phyloP scores from a whole-genome alignment of 2,888 invertebrate genomes.

The Dastarcus helophoroides region DNA sequence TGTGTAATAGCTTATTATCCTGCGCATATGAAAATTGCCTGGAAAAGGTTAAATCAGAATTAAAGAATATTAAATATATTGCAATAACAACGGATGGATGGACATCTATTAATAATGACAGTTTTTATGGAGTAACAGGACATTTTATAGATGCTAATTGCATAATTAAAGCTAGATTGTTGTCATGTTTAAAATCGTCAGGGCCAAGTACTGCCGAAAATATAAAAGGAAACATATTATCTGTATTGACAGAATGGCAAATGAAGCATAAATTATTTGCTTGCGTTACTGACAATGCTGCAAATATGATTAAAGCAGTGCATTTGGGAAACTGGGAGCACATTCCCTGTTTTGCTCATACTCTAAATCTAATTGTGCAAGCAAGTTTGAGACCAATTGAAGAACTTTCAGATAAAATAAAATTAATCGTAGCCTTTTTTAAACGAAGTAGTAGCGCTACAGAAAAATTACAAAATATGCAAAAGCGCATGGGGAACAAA shows the following conservation, averaged over 20 bases:
- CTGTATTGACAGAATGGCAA: not conserved
- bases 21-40: not conserved
- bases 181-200: not conserved
- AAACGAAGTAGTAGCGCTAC: constrained; percentile 10
- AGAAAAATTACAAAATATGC: constrained; percentile 8
- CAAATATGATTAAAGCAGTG: constrained; percentile 6
- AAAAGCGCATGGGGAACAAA: constrained; percentile 11
- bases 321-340: constrained; percentile 1
- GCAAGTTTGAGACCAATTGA: not conserved
- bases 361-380: constrained; percentile 4
- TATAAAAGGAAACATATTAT: not conserved
- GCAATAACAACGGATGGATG: constrained; percentile 6
- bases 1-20: constrained; percentile 1
- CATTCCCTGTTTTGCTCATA: constrained; percentile 7
- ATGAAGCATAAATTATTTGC: constrained; percentile 1
- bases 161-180: constrained; percentile 1
- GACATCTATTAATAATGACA: constrained; percentile 6
- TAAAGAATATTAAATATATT: not conserved
- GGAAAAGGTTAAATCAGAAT: not conserved
- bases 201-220: constrained; percentile 1
- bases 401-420: constrained; percentile 7
- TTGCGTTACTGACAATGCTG: constrained; percentile 13
- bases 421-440: constrained; percentile 14
- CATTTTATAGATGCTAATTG: constrained; percentile 2
- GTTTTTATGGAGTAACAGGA: constrained; percentile 3